Conservation (phyloP, 2,797 vertebrate species). For the Platalea minor region DNA sequence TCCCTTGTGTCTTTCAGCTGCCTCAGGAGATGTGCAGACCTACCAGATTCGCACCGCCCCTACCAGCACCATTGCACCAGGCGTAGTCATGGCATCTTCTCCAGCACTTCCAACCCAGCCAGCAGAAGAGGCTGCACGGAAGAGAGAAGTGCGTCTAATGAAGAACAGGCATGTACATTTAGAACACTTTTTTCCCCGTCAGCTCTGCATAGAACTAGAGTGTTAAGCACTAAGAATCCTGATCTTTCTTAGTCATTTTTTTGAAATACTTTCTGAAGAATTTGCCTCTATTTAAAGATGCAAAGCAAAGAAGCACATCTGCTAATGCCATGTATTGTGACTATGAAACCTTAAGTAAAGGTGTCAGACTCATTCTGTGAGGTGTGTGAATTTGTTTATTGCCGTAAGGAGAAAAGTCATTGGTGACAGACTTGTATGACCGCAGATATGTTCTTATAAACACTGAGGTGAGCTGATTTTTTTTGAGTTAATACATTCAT, state of each 20-base stretch:
- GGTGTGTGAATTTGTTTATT: not conserved
- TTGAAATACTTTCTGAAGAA: not conserved
- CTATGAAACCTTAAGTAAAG: not conserved
- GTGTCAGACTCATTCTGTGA: not conserved
- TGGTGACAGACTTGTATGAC: not conserved
- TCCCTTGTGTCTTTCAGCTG: slow-evolving; percentile 74
- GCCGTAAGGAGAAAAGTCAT: not conserved
- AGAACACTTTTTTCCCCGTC: not conserved
- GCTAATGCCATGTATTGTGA: not conserved
- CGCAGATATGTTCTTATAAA: not conserved
- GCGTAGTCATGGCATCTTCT: slow-evolving; percentile 95
- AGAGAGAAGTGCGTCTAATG: slow-evolving; percentile 98
- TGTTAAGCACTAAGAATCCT: not conserved
- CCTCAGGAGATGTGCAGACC: slow-evolving; percentile 96
- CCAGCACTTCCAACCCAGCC: slow-evolving; percentile 88
- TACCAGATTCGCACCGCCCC: slow-evolving; percentile 97
- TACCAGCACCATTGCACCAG: slow-evolving; percentile 89
- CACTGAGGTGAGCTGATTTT: not conserved
- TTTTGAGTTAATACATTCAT: not conserved
- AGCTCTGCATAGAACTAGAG: not conserved
- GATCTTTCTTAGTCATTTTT: not conserved
- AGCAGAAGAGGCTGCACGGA: slow-evolving; percentile 93
- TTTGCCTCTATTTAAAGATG: not conserved
- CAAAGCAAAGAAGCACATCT: not conserved
- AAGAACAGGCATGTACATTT: slow-evolving; percentile 89